Conservation (phyloP, 2,797 vertebrate species). For the Morus bassanus region DNA sequence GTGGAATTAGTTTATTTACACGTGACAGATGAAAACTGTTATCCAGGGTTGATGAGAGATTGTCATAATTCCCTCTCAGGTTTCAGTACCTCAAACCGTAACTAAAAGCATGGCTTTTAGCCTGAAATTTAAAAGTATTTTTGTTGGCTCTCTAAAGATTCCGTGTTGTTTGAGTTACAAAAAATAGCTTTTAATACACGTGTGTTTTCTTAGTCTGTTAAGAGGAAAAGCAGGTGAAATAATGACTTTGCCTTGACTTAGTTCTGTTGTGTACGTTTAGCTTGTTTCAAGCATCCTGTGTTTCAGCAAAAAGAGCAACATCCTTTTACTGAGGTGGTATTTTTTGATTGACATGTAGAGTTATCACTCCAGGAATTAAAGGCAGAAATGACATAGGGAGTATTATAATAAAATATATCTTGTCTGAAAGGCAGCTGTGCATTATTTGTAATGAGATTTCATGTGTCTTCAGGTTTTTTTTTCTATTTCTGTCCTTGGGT, state of each 20-base stretch:
- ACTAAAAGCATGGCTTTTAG: rapidly evolving
- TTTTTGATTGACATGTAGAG: background rate
- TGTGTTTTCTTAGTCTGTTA: background rate
- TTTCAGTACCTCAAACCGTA: background rate
- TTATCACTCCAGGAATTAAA: background rate
- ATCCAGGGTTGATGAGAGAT: background rate
- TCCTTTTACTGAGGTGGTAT: background rate
- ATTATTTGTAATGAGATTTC: background rate
- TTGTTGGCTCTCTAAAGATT: background rate
- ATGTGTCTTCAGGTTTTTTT: background rate
- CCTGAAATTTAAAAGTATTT: background rate
- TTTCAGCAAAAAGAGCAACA: background rate
- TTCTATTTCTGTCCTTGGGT: background rate
- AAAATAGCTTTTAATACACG: background rate
- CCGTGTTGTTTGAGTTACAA: background rate
- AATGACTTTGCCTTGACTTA: background rate
- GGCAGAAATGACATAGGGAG: background rate
- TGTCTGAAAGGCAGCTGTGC: background rate
- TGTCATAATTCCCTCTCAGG: background rate
- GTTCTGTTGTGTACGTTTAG: background rate
- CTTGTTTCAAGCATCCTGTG: background rate
- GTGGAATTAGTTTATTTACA: background rate
- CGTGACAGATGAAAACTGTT: background rate
- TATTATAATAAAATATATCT: background rate
- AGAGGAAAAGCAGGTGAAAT: background rate